Base-by-base conservation (phyloP, 37 sponge, comb jelly and placozoan genomes). In the Beroe ovata region DNA sequence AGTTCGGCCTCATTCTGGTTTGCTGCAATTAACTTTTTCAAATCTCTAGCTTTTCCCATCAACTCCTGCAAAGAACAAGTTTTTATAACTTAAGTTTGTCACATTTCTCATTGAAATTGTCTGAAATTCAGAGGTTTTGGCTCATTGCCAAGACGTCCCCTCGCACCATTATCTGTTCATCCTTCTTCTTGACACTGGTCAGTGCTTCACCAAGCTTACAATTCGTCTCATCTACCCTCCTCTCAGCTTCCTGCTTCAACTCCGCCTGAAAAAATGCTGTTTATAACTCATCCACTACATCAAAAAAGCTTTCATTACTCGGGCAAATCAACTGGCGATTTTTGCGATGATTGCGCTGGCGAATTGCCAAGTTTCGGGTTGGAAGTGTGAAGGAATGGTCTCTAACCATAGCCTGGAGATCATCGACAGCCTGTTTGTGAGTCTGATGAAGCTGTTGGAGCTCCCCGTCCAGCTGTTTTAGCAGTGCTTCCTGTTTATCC, bases 401-500 rank as follows among this genome's bases (percentile, higher is more conserved):
- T 62, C 84, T 40, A 28, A 77, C 84, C 35, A 77, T 11, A 0
- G 38, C 11, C 1, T 77, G 19, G 25, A 77, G 42, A 14, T 77
- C 84, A 26, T 77, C 84, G 1, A 77, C 54, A 8, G 84, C 42
- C 8, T 39, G 54, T 40, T 77, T 77, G 47, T 77, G 84, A 42
- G 84, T 77, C 54, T 20, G 28, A 42, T 77, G 84, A 32, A 77
- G 84, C 54, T 77, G 36, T 35, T 77, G 84, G 26, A 77, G 84
- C 33, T 77, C 84, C n/a, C 41, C 33, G n/a, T 77, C 47, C 84
- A 77, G 26, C 36, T 77, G 84, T 23, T 77, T 39, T 77, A 77
- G 33, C 3, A 77, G 54, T n/a, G 4, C 47, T 26, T 77, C 84
- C 28, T 77, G 84, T 26, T 77, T 77, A 6, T 77, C 84, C 1